These are phyloP conservation scores for Embiotoca jacksoni DNA, from an alignment of 2,113 vertebrate species.

Conservation along the genomic window DNA sequence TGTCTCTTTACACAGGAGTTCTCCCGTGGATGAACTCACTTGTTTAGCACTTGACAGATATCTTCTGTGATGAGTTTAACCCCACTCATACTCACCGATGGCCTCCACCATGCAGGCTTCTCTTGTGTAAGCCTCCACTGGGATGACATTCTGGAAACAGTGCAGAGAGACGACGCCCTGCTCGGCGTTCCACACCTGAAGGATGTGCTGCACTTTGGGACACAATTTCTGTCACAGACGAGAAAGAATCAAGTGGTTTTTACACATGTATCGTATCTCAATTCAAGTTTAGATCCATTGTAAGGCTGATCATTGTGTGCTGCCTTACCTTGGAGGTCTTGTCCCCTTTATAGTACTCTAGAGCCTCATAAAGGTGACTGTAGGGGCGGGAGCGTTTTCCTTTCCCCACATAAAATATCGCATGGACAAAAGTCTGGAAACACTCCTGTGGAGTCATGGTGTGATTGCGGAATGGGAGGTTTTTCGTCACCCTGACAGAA, in stretches of 20 bases:
- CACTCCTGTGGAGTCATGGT: conserved; percentile 80
- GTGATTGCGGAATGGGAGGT: conserved; percentile 87
- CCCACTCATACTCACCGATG: conserved; percentile 83
- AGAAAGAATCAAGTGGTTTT: neutral
- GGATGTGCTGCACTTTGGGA: conserved; percentile 89
- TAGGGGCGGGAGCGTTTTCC: conserved; percentile 91
- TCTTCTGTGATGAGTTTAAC: neutral
- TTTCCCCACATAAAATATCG: conserved; percentile 95
- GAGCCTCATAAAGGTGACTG: conserved; percentile 89
- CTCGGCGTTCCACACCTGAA: conserved; percentile 90
- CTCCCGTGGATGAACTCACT: neutral
- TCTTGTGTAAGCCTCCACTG: conserved; percentile 91
- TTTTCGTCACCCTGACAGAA: conserved; percentile 86
- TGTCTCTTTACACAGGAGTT: neutral
- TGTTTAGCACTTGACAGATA: neutral
- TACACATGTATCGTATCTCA: too few relatives aligned
- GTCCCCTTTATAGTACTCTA: conserved; percentile 81
- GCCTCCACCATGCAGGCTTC: conserved; percentile 94
- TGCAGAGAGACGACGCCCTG: conserved; percentile 90
- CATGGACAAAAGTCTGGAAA: conserved; percentile 87
- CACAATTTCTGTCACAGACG: conserved; percentile 82
- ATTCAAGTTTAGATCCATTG: too few relatives aligned
- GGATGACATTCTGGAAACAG: conserved; percentile 92
- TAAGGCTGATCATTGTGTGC: neutral
- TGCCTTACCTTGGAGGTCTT: conserved; percentile 79